phyloP scores from a whole-genome alignment of 2,113 vertebrate genomes.

The Hylia prasina region DNA sequence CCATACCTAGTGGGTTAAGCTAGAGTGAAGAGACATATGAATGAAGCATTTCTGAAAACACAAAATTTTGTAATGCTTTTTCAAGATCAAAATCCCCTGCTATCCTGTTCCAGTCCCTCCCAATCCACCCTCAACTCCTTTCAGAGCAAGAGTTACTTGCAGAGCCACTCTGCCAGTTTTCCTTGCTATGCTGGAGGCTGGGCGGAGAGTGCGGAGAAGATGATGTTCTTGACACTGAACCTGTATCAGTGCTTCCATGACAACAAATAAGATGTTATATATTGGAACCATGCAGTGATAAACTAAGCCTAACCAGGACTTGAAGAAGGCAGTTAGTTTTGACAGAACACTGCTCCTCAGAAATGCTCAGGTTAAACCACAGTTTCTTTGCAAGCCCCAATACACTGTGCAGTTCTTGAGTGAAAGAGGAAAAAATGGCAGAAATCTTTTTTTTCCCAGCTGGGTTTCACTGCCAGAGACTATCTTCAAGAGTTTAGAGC shows the following conservation, averaged over 20 bases:
- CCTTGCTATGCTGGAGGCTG: not conserved
- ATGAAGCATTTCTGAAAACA: not conserved
- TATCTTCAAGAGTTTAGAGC: not conserved
- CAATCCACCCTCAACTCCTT: not conserved
- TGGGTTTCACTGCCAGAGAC: not conserved
- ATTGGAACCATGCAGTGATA: not conserved
- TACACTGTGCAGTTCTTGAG: not conserved
- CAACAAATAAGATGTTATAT: constrained; percentile 59
- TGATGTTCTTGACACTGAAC: constrained; percentile 29
- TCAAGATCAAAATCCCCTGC: not conserved
- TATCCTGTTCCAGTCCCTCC: not conserved
- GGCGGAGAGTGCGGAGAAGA: fast-evolving
- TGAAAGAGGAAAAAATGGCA: not conserved
- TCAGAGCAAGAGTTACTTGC: not conserved
- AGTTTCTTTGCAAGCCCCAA: not conserved
- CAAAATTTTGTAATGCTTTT: not conserved
- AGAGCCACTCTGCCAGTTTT: not conserved
- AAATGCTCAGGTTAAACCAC: not conserved
- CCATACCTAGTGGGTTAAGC: not conserved
- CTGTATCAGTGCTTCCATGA: constrained; percentile 61
- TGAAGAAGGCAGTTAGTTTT: not conserved
- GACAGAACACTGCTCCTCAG: not conserved
- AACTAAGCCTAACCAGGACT: constrained; percentile 35
- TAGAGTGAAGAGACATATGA: not conserved
- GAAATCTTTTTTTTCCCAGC: not conserved